Conservation (phyloP, 2,797 vertebrate species). For the Dendrocincla fuliginosa region DNA sequence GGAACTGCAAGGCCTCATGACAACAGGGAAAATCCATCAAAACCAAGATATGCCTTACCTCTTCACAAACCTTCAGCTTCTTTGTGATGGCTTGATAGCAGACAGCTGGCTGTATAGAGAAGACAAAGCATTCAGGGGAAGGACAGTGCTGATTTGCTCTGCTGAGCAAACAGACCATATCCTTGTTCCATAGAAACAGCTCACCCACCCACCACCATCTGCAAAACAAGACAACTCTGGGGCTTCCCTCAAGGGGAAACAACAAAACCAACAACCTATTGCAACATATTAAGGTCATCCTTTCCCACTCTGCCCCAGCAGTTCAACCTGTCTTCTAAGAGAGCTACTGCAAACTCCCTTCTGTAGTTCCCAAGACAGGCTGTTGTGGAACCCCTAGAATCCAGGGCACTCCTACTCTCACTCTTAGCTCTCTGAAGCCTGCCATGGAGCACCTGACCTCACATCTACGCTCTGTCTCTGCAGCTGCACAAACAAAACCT, state of each 20-base stretch:
- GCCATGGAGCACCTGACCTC: background rate
- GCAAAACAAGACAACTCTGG: background rate
- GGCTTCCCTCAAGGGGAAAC: background rate
- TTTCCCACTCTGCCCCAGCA: background rate
- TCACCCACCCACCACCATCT: background rate
- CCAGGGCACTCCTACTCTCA: background rate
- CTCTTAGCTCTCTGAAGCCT: background rate
- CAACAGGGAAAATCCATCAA: background rate
- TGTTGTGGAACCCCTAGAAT: background rate
- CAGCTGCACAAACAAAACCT: background rate
- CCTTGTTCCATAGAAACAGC: background rate
- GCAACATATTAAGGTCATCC: background rate
- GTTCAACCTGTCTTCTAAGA: background rate
- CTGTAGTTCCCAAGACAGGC: background rate
- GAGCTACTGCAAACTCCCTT: background rate
- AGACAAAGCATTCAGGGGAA: slow-evolving; percentile 26
- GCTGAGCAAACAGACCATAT: background rate
- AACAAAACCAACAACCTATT: background rate
- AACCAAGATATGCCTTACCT: slow-evolving; percentile 78
- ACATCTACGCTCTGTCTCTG: background rate
- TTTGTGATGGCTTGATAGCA: slow-evolving; percentile 93
- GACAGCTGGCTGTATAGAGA: slow-evolving; percentile 76
- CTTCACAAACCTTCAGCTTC: slow-evolving; percentile 94
- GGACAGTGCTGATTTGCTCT: background rate
- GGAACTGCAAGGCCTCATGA: background rate